Evolutionary conservation across 2,797 vertebrate genomes (phyloP).

Genomic region (Dermochelys coriacea): DNA sequence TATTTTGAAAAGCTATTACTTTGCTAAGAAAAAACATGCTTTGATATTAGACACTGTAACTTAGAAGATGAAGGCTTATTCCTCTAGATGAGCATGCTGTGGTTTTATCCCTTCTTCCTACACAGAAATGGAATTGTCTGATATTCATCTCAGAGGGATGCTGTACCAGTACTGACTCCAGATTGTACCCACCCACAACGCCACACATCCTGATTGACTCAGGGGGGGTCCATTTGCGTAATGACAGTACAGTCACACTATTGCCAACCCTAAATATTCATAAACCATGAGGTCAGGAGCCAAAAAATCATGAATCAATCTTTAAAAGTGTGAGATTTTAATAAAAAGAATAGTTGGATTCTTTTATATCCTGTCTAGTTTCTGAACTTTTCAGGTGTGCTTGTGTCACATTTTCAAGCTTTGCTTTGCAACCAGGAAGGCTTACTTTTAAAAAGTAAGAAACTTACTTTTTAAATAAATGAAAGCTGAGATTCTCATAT

Average conservation of each 20-base stretch:
- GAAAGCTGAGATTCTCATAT: neutral
- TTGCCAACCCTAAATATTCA: neutral
- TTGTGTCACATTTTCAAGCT: neutral
- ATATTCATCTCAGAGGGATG: neutral
- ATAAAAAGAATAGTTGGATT: neutral
- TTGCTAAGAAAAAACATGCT: constrained; percentile 22
- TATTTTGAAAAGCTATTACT: constrained; percentile 17
- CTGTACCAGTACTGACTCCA: neutral
- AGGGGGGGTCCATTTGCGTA: neutral
- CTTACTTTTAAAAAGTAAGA: neutral
- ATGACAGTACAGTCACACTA: neutral
- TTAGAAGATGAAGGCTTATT: neutral
- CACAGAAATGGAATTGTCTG: neutral
- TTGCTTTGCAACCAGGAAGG: neutral
- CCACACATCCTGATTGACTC: neutral
- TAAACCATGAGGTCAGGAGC: neutral
- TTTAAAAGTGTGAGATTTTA: neutral
- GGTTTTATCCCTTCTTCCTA: neutral
- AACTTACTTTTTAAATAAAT: neutral
- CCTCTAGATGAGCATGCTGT: neutral
- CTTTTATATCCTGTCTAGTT: neutral
- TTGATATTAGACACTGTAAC: constrained; percentile 1
- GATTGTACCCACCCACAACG: fast-evolving
- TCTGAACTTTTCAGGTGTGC: neutral
- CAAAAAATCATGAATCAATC: neutral